phyloP scores from a whole-genome alignment of 2,797 vertebrate genomes.

The Buphagus erythrorhynchus region DNA sequence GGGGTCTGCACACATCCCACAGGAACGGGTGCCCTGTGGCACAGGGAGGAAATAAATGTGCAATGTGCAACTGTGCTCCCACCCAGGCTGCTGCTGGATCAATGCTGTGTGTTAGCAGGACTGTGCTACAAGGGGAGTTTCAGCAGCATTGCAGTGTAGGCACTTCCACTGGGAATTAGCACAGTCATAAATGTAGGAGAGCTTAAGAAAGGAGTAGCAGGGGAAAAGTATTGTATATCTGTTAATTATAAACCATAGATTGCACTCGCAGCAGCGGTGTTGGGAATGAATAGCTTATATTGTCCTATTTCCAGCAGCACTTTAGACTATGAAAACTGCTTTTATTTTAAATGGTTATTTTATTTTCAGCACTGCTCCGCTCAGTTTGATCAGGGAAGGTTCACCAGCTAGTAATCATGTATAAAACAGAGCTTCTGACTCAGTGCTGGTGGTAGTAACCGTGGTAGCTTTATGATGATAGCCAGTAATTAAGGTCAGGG shows the following conservation, averaged over 20 bases:
- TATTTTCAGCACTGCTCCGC: conserved; percentile 37
- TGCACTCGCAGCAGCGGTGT: conserved; percentile 20
- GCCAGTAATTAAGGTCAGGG: conserved; percentile 50
- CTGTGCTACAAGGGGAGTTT: not conserved
- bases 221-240: conserved; percentile 5
- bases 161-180: conserved; percentile 8
- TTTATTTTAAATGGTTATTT: conserved; percentile 58
- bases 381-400: conserved; percentile 25
- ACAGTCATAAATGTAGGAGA: conserved; percentile 57
- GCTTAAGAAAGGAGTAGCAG: conserved; percentile 17
- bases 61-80: not conserved
- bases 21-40: not conserved
- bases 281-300: conserved; percentile 21
- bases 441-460: not conserved
- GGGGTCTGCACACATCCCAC: accelerated
- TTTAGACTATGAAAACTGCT: conserved; percentile 52
- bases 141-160: conserved; percentile 3
- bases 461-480: conserved; percentile 20
- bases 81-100: not conserved
- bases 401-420: conserved; percentile 22
- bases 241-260: conserved; percentile 9
- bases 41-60: not conserved
- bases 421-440: conserved; percentile 36
- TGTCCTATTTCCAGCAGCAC: conserved; percentile 48
- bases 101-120: not conserved